Conservation (phyloP, 92 coral and sea anemone species). For the Scolanthus callimorphus region DNA sequence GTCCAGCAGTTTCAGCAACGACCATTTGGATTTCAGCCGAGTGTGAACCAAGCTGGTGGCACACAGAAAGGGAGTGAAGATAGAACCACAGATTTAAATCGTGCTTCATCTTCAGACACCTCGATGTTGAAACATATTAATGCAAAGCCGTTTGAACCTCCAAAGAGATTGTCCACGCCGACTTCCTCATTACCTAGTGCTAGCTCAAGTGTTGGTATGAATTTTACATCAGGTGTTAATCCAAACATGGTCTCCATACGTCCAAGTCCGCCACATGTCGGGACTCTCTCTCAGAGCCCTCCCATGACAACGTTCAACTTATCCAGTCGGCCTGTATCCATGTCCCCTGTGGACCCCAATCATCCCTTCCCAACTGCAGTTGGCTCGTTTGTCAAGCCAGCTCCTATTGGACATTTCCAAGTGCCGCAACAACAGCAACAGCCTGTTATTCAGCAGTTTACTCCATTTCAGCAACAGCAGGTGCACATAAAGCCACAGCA, state of each 20-base stretch:
- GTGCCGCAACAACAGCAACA: conserved; percentile 67
- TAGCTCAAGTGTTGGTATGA: conserved; percentile 43
- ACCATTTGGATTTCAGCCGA: conserved; percentile 62
- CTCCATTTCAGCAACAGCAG: conserved; percentile 84
- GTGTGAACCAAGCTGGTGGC: conserved; percentile 40
- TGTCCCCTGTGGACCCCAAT: conserved; percentile 90
- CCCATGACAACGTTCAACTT: conserved; percentile 69
- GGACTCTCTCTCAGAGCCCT: conserved; percentile 83
- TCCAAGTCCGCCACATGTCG: conserved; percentile 66
- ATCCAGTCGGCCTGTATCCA: conserved; percentile 77
- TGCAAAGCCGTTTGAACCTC: conserved; percentile 99
- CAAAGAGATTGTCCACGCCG: conserved; percentile 75
- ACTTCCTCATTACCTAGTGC: conserved; percentile 50
- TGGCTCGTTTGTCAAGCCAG: conserved; percentile 68
- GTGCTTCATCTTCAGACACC: conserved; percentile 64
- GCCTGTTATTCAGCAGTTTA: conserved; percentile 66
- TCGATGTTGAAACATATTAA: conserved; percentile 81
- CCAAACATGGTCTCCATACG: conserved; percentile 63
- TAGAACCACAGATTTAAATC: conserved; percentile 32
- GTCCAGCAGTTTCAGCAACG: conserved; percentile 51
- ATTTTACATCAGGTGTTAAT: conserved; percentile 46
- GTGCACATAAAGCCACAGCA: conserved; percentile 61
- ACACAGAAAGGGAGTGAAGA: conserved; percentile 57
- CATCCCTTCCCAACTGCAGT: conserved; percentile 68
- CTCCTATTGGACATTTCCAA: conserved; percentile 80